Conservation (phyloP, 2,797 vertebrate genomes). For the Bothrops alternatus region DNA sequence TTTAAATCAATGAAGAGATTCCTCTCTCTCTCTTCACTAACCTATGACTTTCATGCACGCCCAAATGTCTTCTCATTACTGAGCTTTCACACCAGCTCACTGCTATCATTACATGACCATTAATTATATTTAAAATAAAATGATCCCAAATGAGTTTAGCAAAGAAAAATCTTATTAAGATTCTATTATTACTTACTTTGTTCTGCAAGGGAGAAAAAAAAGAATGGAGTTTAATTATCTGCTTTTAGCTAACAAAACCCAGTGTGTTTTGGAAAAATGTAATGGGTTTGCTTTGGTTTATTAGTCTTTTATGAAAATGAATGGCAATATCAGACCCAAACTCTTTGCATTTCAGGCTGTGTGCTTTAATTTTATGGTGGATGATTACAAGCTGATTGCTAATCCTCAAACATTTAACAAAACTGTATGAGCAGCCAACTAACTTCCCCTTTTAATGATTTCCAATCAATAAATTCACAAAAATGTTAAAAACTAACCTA, state of each 20-base stretch:
- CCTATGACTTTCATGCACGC: neutral
- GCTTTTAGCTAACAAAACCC: constrained; percentile 8
- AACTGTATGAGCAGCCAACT: neutral
- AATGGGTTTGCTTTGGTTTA: neutral
- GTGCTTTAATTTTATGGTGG: constrained; percentile 8
- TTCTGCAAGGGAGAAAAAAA: constrained; percentile 21
- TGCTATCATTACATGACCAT: constrained; percentile 60
- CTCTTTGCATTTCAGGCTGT: constrained; percentile 2
- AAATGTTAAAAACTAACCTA: neutral
- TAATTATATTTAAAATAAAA: constrained; percentile 67
- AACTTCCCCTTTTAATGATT: neutral
- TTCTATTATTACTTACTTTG: constrained; percentile 38
- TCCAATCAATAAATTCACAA: neutral
- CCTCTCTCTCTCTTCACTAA: neutral
- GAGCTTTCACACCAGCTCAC: constrained; percentile 56
- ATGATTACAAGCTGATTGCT: neutral
- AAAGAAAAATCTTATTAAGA: constrained; percentile 44
- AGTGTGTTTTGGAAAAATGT: neutral
- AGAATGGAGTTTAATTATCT: constrained; percentile 4
- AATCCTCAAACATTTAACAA: neutral
- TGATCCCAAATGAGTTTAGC: constrained; percentile 47
- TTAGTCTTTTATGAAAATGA: constrained; percentile 8
- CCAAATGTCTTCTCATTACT: constrained; percentile 54
- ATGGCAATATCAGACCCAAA: neutral
- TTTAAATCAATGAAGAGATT: constrained; percentile 24